phyloP scores from a whole-genome alignment of 2,888 invertebrate species.

The Hirtodrosophila trivittata region DNA sequence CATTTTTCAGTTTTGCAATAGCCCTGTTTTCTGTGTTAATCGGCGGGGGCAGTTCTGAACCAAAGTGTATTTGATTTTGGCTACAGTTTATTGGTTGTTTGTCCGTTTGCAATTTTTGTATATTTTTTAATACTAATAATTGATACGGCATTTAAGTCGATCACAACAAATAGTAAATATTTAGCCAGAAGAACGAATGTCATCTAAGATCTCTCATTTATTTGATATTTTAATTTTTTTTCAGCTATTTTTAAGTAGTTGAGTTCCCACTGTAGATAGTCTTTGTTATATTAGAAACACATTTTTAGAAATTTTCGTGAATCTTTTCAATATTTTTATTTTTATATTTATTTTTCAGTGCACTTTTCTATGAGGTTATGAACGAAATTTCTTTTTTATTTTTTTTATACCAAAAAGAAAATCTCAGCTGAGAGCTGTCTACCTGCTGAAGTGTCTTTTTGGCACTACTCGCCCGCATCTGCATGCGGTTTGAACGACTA shows the following conservation, averaged over 20 bases:
- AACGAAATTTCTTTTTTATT: constrained; percentile 59
- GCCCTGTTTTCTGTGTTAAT: constrained; percentile 39
- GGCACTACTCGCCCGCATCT: constrained; percentile 48
- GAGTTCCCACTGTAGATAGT: constrained; percentile 7
- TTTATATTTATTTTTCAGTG: no score
- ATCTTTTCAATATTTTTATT: no score
- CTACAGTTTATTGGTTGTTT: constrained; percentile 48
- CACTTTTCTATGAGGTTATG: constrained; percentile 53
- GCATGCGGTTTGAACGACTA: constrained; percentile 70
- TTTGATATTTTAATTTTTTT: constrained; percentile 35
- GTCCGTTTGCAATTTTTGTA: constrained; percentile 44
- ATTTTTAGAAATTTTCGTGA: no score
- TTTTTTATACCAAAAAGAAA: constrained; percentile 57
- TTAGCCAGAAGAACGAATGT: constrained; percentile 43
- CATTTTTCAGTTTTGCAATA: constrained; percentile 83
- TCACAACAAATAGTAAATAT: constrained; percentile 66
- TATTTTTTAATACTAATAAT: constrained; percentile 49
- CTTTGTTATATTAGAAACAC: no score
- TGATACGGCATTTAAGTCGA: constrained; percentile 47
- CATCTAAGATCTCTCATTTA: constrained; percentile 3
- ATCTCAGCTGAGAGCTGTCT: constrained; percentile 43
- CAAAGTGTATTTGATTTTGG: constrained; percentile 11
- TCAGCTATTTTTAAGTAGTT: constrained; percentile 15
- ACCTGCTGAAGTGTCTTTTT: constrained; percentile 28
- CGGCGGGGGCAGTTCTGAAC: constrained; percentile 3